A percentile compares a stretch with the other conserved stretches of the same genome.
phyloP scores from a whole-genome alignment of 2,797 vertebrate species.

The Fistularia commersonii region DNA sequence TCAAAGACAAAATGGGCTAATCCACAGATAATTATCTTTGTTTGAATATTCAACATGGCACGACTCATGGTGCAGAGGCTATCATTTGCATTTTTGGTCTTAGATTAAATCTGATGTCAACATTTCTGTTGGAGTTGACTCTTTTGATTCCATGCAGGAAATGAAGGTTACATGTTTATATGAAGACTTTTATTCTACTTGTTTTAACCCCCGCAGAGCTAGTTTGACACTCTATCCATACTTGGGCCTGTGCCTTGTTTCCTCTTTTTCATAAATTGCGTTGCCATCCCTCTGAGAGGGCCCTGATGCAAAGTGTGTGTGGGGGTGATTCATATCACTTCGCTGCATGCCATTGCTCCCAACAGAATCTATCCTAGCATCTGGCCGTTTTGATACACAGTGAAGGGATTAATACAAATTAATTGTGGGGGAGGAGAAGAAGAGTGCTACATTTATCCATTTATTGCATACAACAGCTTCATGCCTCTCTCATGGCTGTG shows the following conservation, averaged over 20 bases:
- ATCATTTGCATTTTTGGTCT: conserved; percentile 33
- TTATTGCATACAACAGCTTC: conserved; percentile 46
- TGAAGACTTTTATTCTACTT: neutral
- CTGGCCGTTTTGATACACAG: conserved; percentile 68
- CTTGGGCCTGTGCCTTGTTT: conserved; percentile 37
- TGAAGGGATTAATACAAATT: conserved; percentile 64
- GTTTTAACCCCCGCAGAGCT: conserved; percentile 10
- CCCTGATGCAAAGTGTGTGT: conserved; percentile 20
- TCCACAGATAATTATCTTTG: conserved; percentile 65
- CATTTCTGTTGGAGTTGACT: conserved; percentile 6
- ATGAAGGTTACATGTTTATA: conserved; percentile 12
- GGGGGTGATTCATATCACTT: conserved; percentile 71
- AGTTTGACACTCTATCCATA: conserved; percentile 37
- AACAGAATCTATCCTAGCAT: conserved; percentile 73
- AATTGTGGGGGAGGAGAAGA: conserved; percentile 65
- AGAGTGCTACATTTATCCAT: conserved; percentile 50
- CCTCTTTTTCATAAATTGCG: conserved; percentile 54
- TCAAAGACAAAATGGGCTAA: conserved; percentile 56
- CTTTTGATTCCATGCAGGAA: conserved; percentile 2
- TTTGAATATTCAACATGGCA: conserved; percentile 57
- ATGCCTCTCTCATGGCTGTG: conserved; percentile 27
- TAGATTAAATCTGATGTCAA: conserved; percentile 24
- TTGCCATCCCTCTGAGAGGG: conserved; percentile 33
- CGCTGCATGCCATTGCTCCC: conserved; percentile 68
- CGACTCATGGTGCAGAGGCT: conserved; percentile 26